phyloP scores from a whole-genome alignment of 2,113 vertebrate genomes.

The Cairina moschata region DNA sequence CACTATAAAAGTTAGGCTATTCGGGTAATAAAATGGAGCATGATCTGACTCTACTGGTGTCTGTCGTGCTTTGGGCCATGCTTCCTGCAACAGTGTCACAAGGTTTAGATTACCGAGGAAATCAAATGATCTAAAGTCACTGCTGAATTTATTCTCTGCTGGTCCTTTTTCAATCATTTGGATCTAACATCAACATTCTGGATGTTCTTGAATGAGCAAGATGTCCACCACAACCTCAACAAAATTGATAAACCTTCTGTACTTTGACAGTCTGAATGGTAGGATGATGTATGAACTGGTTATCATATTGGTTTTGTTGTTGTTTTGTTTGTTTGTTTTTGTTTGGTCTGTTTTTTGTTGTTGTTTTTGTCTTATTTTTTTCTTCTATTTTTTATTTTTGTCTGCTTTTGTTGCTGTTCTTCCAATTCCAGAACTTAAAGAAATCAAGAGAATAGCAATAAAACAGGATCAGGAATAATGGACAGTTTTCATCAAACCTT shows the following conservation, averaged over 20 bases:
- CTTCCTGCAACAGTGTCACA: fast-evolving
- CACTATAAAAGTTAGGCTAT: too few relatives aligned
- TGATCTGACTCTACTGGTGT: too few relatives aligned
- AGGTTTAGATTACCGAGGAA: not conserved
- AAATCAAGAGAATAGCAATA: not conserved
- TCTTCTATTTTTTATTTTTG: too few relatives aligned
- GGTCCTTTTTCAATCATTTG: not conserved
- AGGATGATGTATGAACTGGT: not conserved
- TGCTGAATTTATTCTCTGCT: not conserved
- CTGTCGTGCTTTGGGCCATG: too few relatives aligned
- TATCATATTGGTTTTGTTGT: too few relatives aligned
- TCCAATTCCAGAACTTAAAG: not conserved
- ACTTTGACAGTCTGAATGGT: not conserved
- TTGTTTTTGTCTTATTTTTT: too few relatives aligned
- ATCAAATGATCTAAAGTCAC: not conserved
- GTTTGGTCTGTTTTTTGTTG: too few relatives aligned
- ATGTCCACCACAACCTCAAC: not conserved
- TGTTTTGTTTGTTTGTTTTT: too few relatives aligned
- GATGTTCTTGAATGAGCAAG: not conserved
- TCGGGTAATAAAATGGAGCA: too few relatives aligned
- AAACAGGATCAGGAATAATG: not conserved
- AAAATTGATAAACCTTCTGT: not conserved
- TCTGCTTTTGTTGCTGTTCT: too few relatives aligned
- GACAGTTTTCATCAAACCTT: not conserved
- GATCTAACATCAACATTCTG: not conserved